Evolutionary conservation across 2,797 vertebrate genomes (phyloP).

Genomic region (Sebastes hubbsi): DNA sequence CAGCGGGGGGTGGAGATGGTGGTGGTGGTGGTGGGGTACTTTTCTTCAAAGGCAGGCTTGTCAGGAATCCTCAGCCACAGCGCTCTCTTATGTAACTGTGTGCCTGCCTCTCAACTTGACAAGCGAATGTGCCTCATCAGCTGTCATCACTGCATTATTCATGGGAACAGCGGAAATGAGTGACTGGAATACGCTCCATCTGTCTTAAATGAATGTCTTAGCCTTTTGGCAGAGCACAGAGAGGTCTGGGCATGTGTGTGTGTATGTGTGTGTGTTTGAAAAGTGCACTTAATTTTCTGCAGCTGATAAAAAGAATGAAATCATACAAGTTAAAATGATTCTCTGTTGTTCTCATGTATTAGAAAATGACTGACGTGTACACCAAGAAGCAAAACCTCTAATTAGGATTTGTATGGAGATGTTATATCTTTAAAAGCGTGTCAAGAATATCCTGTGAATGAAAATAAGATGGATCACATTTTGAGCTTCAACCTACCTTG

Average conservation of each 20-base stretch:
- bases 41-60: slow-evolving; percentile 45
- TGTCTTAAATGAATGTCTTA: slow-evolving; percentile 37
- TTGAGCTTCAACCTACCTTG: background rate
- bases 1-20: slow-evolving; percentile 3
- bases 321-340: background rate
- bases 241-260: background rate
- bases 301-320: background rate
- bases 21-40: background rate
- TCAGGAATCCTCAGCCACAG: slow-evolving; percentile 40
- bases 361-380: background rate
- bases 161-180: slow-evolving; percentile 52
- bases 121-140: slow-evolving; percentile 68
- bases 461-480: slow-evolving; percentile 1
- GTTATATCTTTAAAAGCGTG: background rate
- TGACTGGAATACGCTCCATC: slow-evolving; percentile 29
- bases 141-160: slow-evolving; percentile 67
- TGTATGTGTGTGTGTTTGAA: background rate
- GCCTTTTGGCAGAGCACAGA: slow-evolving; percentile 11
- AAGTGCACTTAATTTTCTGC: background rate
- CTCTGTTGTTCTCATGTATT: background rate
- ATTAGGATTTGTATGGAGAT: background rate
- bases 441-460: background rate
- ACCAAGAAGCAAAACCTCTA: background rate
- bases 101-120: slow-evolving; percentile 51
- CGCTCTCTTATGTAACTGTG: slow-evolving; percentile 47